Evolutionary conservation across 1,140 invertebrate species (phyloP).

Genomic region (Penaeus japonicus): DNA sequence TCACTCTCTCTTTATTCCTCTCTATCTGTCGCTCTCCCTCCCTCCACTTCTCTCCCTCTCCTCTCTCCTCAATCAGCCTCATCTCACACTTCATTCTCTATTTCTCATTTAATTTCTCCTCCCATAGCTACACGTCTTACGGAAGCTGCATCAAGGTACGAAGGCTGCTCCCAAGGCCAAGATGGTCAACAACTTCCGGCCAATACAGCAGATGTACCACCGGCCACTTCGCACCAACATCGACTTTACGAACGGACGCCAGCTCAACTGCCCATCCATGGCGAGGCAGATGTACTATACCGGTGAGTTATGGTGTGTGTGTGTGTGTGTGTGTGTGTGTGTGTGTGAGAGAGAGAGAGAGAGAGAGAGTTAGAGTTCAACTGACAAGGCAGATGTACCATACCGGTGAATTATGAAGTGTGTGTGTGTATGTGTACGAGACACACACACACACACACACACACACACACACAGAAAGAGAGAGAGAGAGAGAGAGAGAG

Average conservation of each 20-base stretch:
- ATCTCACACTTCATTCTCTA: not conserved
- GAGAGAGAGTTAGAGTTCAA: too few relatives aligned
- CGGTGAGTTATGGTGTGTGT: not conserved
- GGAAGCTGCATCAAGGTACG: slow-evolving; percentile 77
- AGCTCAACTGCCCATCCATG: not conserved
- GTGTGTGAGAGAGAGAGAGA: not conserved
- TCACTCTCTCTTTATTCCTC: too few relatives aligned
- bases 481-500: not conserved
- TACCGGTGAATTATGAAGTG: too few relatives aligned
- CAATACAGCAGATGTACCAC: slow-evolving; percentile 86
- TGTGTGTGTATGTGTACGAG: too few relatives aligned
- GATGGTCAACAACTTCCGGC: slow-evolving; percentile 91
- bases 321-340: too few relatives aligned
- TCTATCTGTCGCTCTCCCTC: too few relatives aligned
- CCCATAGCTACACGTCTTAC: slow-evolving; percentile 84
- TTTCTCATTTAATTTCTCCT: not conserved
- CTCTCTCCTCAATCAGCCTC: too few relatives aligned
- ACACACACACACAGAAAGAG: too few relatives aligned
- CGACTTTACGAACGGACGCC: slow-evolving; percentile 77
- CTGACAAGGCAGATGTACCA: too few relatives aligned
- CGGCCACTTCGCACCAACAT: slow-evolving; percentile 95
- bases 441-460: too few relatives aligned
- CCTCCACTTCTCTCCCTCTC: too few relatives aligned
- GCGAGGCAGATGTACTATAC: slow-evolving; percentile 1
- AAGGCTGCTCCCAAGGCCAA: slow-evolving; percentile 66